A percentile compares a stretch with the other conserved stretches of the same genome.
Evolutionary conservation across 2,113 vertebrate genomes (phyloP).

Genomic region (Calonectris borealis): DNA sequence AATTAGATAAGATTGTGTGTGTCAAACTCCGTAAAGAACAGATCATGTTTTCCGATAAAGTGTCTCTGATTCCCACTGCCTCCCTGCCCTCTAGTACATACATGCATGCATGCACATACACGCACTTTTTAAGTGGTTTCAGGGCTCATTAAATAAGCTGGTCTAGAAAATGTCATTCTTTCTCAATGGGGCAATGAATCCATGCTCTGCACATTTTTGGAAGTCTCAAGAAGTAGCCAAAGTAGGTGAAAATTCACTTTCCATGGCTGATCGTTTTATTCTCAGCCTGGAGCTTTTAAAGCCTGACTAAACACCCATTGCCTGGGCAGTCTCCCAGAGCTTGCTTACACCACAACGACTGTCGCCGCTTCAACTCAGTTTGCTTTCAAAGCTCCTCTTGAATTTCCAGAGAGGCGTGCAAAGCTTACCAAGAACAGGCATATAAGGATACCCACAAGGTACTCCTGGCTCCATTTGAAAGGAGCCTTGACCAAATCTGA

Average conservation of each 20-base stretch:
- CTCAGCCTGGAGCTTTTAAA: not conserved
- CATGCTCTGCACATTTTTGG: not conserved
- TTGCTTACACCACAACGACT: not conserved
- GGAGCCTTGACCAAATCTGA: not conserved
- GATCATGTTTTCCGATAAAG: not conserved
- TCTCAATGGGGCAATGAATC: not conserved
- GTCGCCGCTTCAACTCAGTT: not conserved
- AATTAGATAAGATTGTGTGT: constrained; percentile 31
- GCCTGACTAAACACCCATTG: not conserved
- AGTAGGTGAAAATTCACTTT: constrained; percentile 20
- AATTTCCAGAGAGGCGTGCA: not conserved
- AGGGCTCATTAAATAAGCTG: not conserved
- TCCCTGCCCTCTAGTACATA: not conserved
- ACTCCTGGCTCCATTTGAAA: not conserved
- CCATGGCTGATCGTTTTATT: not conserved
- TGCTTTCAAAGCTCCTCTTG: not conserved
- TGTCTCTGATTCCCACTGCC: not conserved
- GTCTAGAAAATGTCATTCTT: not conserved
- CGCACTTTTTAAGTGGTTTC: not conserved
- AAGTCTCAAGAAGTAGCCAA: not conserved
- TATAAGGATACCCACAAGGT: not conserved
- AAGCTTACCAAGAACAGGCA: not conserved
- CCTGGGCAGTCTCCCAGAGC: not conserved
- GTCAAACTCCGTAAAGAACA: not conserved
- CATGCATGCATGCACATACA: not conserved